Conservation (phyloP, 2,888 invertebrate species). For the Alviniconcha strummeri region DNA sequence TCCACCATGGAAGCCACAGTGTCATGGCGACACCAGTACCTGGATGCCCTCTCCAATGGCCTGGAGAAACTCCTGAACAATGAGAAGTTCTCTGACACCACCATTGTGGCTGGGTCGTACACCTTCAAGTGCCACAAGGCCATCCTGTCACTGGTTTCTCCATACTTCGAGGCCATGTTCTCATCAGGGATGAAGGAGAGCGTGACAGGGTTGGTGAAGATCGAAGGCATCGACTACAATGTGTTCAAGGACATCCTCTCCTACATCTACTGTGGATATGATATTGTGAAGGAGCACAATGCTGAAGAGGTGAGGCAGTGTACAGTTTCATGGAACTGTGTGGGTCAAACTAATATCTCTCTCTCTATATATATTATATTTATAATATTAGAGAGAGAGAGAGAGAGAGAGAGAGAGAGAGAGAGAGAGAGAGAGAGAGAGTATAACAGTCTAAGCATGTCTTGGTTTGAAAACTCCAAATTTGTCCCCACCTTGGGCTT, state of each 20-base stretch:
- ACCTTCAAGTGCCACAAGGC: conserved; percentile 60
- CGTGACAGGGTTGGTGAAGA: conserved; percentile 50
- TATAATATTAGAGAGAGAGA: too few species aligned
- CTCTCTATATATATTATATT: too few species aligned
- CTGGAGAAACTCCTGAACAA: conserved; percentile 45
- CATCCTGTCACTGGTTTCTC: conserved; percentile 62
- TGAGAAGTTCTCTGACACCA: conserved; percentile 56
- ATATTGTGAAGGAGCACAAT: conserved; percentile 84
- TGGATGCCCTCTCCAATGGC: conserved; percentile 47
- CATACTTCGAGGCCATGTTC: conserved; percentile 63
- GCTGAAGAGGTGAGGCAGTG: conserved; percentile 77
- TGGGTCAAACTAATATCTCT: too few species aligned
- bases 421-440: too few species aligned
- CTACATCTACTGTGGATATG: conserved; percentile 87
- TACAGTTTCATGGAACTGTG: too few species aligned
- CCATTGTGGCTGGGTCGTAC: conserved; percentile 52
- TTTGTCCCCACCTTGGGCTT: too few species aligned
- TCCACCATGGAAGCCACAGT: conserved; percentile 40
- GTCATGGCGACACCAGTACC: conserved; percentile 47
- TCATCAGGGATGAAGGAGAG: conserved; percentile 57
- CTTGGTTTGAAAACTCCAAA: too few species aligned
- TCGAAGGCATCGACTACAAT: conserved; percentile 78
- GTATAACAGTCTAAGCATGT: too few species aligned
- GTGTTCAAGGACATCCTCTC: conserved; percentile 86
- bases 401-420: too few species aligned